phyloP scores from a whole-genome alignment of 2,888 invertebrate species.

The Coelopa pilipes region DNA sequence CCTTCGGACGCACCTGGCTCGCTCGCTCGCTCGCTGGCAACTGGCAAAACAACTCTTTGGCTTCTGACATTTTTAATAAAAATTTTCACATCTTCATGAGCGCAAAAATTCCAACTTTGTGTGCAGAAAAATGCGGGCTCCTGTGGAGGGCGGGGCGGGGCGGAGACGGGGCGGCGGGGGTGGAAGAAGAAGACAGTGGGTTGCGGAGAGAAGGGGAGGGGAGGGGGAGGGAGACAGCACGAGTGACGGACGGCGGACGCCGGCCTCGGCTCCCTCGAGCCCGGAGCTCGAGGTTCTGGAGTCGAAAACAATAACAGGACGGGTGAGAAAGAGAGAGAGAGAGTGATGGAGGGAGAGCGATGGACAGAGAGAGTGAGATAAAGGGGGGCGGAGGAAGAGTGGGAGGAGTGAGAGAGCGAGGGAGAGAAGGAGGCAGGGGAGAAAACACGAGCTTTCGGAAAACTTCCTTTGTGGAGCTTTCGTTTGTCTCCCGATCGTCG shows the following conservation, averaged over 20 bases:
- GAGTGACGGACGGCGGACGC: not conserved
- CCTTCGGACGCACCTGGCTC: not conserved
- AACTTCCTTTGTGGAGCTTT: conserved; percentile 27
- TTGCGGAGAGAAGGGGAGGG: not conserved
- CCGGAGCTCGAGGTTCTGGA: not conserved
- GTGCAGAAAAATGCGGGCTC: conserved; percentile 32
- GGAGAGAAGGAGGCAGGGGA: not conserved
- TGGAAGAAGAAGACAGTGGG: not conserved
- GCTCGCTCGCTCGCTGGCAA: too few relatives aligned
- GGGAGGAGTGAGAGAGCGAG: not conserved
- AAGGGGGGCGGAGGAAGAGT: too few relatives aligned
- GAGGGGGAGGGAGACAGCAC: not conserved
- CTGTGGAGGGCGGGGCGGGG: not conserved
- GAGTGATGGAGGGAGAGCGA: conserved; percentile 1
- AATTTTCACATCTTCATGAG: conserved; percentile 36
- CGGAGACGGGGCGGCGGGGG: not conserved
- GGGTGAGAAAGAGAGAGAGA: not conserved
- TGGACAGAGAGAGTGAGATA: too few relatives aligned
- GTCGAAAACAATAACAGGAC: not conserved
- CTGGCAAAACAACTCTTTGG: conserved; percentile 33
- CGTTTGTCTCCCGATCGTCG: conserved; percentile 43
- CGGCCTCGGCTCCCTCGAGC: too few relatives aligned
- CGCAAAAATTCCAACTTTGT: conserved; percentile 37
- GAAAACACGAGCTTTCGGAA: conserved; percentile 33
- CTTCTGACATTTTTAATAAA: conserved; percentile 30